Conservation (phyloP, 2,113 vertebrate genomes). For the Triplophysa tibetana region DNA sequence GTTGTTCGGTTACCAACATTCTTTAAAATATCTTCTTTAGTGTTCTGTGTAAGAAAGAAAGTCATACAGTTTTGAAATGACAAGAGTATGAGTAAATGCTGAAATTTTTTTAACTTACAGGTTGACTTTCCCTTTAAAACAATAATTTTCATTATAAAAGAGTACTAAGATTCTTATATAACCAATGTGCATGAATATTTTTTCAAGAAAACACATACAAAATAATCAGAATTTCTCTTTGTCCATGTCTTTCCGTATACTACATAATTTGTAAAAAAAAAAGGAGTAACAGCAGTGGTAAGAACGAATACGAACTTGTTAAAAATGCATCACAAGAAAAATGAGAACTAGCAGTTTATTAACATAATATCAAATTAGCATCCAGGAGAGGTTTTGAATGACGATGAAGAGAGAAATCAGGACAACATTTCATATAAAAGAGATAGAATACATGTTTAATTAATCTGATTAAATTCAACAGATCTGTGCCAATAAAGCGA, state of each 20-base stretch:
- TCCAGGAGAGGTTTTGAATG: constrained; percentile 16
- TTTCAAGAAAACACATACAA: background rate
- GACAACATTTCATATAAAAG: constrained; percentile 50
- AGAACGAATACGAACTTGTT: constrained; percentile 9
- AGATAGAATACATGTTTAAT: constrained; percentile 51
- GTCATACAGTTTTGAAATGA: too few species aligned
- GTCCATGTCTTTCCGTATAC: background rate
- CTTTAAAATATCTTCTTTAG: too few species aligned
- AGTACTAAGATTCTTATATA: background rate
- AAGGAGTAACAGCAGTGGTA: background rate
- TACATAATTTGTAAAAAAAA: background rate
- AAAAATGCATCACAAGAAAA: constrained; percentile 3
- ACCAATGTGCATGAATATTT: background rate
- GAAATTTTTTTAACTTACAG: too few species aligned
- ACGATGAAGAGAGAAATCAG: constrained; percentile 48
- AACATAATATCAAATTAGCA: constrained; percentile 26
- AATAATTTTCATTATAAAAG: background rate
- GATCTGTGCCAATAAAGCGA: constrained; percentile 65
- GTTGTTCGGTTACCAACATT: too few species aligned
- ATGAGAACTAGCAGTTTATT: constrained; percentile 21
- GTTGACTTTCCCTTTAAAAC: background rate
- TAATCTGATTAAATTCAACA: constrained; percentile 73
- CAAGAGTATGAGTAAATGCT: too few species aligned
- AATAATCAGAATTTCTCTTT: constrained; percentile 4
- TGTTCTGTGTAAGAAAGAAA: too few species aligned